Evolutionary conservation across 2,797 vertebrate genomes (phyloP).

Genomic region (Enteromius paludinosus): DNA sequence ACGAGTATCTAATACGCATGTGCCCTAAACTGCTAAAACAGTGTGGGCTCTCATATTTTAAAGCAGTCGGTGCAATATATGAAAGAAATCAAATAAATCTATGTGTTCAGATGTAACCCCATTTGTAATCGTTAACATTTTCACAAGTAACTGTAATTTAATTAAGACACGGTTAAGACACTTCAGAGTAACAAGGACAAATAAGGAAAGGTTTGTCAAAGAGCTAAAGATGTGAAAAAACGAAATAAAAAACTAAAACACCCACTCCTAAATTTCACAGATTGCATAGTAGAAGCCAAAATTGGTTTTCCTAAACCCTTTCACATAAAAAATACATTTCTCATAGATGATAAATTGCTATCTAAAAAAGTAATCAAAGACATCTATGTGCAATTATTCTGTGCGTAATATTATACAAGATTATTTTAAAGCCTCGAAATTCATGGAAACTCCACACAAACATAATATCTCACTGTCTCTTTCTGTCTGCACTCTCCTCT

Average conservation of each 20-base stretch:
- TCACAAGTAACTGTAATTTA: too few species aligned
- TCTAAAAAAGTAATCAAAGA: neutral
- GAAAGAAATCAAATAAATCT: too few species aligned
- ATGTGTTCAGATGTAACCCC: too few species aligned
- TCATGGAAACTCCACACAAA: conserved; percentile 68
- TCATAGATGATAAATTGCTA: too few species aligned
- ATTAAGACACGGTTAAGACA: neutral
- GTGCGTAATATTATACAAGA: neutral
- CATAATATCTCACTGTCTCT: conserved; percentile 52
- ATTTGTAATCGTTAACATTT: too few species aligned
- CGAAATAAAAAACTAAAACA: neutral
- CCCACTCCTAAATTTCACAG: neutral
- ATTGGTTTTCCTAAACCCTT: neutral
- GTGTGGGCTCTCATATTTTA: too few species aligned
- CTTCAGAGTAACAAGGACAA: neutral
- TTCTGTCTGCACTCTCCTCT: conserved; percentile 74
- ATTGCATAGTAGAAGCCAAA: neutral
- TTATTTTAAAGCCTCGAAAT: conserved; percentile 40
- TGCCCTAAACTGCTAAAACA: too few species aligned
- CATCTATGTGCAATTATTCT: neutral
- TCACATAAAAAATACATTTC: neutral
- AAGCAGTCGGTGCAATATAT: too few species aligned
- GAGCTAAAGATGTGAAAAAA: neutral
- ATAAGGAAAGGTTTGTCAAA: neutral
- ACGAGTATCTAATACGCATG: too few species aligned